phyloP scores from a whole-genome alignment of 2,113 vertebrate genomes.

The Hiodon alosoides region DNA sequence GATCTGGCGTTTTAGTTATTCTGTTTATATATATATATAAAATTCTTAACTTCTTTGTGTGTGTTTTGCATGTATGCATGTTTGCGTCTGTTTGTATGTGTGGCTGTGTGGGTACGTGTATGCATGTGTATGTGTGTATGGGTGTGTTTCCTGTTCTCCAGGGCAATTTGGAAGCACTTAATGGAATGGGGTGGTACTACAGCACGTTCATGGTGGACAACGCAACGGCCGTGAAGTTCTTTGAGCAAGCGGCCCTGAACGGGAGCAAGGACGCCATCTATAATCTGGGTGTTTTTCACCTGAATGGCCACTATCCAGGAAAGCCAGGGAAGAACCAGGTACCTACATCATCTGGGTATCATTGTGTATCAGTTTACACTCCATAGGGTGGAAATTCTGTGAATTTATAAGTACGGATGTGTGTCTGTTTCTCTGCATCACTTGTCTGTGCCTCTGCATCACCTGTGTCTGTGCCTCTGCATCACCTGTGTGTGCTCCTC shows the following conservation, averaged over 20 bases:
- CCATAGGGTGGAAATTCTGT: no score
- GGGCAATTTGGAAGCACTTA: conserved; percentile 84
- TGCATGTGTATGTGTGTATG: conserved; percentile 12
- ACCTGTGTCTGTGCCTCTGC: no score
- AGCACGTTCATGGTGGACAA: conserved; percentile 70
- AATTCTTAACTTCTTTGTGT: not conserved
- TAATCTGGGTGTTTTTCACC: conserved; percentile 78
- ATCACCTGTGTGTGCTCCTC: no score
- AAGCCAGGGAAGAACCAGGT: conserved; percentile 71
- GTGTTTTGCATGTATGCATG: not conserved
- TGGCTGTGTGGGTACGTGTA: not conserved
- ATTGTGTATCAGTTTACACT: no score
- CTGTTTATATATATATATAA: conserved; percentile 19
- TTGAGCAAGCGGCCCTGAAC: conserved; percentile 72
- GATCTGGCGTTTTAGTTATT: not conserved
- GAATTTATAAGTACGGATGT: no score
- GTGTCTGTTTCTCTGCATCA: no score
- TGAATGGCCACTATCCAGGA: conserved; percentile 67
- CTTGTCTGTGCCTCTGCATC: no score
- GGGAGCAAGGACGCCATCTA: conserved; percentile 78
- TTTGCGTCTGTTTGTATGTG: not conserved
- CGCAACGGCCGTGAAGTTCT: conserved; percentile 68
- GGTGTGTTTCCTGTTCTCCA: conserved; percentile 44
- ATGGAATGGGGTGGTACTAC: conserved; percentile 88
- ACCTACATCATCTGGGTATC: not conserved